Base-by-base conservation (phyloP, 2,113 vertebrate genomes). In the Recurvirostra avosetta region DNA sequence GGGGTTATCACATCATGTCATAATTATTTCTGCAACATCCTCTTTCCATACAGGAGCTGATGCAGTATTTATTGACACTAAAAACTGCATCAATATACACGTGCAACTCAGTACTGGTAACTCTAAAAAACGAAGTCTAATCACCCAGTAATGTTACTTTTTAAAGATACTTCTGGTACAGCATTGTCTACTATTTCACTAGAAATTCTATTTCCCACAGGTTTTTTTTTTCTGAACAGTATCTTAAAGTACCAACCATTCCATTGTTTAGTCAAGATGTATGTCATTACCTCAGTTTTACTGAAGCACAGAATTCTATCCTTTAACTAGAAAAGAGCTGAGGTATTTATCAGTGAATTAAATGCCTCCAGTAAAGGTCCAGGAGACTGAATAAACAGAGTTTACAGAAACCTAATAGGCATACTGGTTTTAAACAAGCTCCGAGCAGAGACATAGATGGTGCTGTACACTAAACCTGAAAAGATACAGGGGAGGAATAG, bases 1-100 rank as follows among this genome's bases (percentile, higher is more conserved):
- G 53, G 70, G 77, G 87, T 96, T 98, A 98, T 98, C 98, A 12
- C 97, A 97, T 98, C 88, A 94, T 95, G 96, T 95, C 96, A 95
- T 94, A 97, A 97, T 96, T 95, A 97, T 98, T 98, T 95, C 73
- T 96, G 96, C 97, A 98, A 99, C 98, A 98, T 98, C 98, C 98
- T 98, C 96, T 98, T 98, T 98, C 97, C 97, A 97, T 86, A 83
- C 68, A 96, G 96, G 95, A 98, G 92, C 92, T 61, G 79, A 97
- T 97, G 95, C 55, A 94, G 92, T 97, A 97, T 98, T 98, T 98
- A 98, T 95, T 96, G 96, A 98, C 94, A 96, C 95, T 76, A 59
- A 94, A 96, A 98, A 97, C 63, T 97, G 84, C 92, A 96, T 98
- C 97, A 97, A 84, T 94, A 86, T 29, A 47, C 43, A 47, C 0